Conservation (phyloP, 2,888 invertebrate genomes). For the Luperina nickerlii region DNA sequence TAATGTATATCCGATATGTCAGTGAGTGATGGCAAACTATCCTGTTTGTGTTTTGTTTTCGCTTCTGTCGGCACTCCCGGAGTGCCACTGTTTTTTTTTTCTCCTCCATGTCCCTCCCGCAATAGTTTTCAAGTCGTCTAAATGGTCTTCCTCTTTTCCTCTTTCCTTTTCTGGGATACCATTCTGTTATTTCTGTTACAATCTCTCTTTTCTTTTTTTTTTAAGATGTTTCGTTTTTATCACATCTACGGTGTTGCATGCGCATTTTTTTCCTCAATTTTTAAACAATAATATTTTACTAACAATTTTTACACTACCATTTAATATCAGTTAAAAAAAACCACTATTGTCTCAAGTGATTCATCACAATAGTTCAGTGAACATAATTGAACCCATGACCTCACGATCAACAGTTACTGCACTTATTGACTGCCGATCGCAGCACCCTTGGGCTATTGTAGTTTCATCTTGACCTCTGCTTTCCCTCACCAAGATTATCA, state of each 20-base stretch:
- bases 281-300: not conserved
- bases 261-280: not conserved
- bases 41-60: too few species aligned
- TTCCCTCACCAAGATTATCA: slow-evolving; percentile 50
- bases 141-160: too few species aligned
- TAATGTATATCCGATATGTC: too few species aligned
- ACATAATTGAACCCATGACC: slow-evolving; percentile 56
- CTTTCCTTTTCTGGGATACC: too few species aligned
- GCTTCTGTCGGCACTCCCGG: too few species aligned
- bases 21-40: too few species aligned
- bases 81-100: too few species aligned
- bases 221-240: not conserved
- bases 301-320: slow-evolving; percentile 18
- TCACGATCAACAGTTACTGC: slow-evolving; percentile 40
- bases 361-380: slow-evolving; percentile 55
- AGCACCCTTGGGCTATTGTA: slow-evolving; percentile 55
- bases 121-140: too few species aligned
- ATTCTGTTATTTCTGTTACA: too few species aligned
- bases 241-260: not conserved
- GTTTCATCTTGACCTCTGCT: slow-evolving; percentile 55
- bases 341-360: slow-evolving; percentile 45
- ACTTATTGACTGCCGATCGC: slow-evolving; percentile 57
- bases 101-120: too few species aligned
- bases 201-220: not conserved
- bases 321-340: slow-evolving; percentile 17